These are phyloP conservation scores for Microplitis manilae DNA, from an alignment of 2,888 invertebrate species.

Conservation along the genomic window DNA sequence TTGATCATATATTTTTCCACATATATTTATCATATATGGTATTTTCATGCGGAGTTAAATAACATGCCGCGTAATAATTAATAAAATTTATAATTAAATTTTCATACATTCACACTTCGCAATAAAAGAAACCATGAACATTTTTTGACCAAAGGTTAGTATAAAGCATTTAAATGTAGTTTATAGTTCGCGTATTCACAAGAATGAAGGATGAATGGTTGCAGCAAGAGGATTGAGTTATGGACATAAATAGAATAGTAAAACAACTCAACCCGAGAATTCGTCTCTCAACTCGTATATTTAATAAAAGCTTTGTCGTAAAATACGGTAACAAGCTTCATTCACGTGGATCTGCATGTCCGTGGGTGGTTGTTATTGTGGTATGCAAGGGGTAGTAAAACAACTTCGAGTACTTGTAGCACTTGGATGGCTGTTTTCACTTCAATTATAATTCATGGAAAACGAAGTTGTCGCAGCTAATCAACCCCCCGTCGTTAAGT, in stretches of 20 bases:
- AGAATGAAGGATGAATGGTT: conserved; percentile 1
- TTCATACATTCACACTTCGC: too few species aligned
- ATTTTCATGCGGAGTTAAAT: too few species aligned
- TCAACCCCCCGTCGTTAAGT: conserved; percentile 39
- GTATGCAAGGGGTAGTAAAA: background rate
- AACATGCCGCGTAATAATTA: too few species aligned
- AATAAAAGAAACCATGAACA: background rate
- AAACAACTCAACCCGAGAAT: conserved; percentile 13
- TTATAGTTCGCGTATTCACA: background rate
- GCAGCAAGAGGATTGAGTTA: background rate
- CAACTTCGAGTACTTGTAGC: background rate
- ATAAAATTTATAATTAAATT: too few species aligned
- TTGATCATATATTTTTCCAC: too few species aligned
- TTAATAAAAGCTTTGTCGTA: conserved; percentile 13
- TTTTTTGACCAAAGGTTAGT: background rate
- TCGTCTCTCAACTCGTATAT: conserved; percentile 13
- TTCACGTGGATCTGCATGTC: background rate
- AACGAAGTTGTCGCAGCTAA: conserved; percentile 47
- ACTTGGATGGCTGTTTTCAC: background rate
- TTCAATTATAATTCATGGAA: conserved; percentile 45
- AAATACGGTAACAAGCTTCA: background rate
- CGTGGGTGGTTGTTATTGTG: background rate
- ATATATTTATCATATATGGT: too few species aligned
- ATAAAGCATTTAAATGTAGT: background rate
- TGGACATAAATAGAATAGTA: conserved; percentile 18